Evolutionary conservation across 2,797 vertebrate species (phyloP), one percentile per base, ranked within the genome.

Genomic region (Catharus ustulatus): DNA sequence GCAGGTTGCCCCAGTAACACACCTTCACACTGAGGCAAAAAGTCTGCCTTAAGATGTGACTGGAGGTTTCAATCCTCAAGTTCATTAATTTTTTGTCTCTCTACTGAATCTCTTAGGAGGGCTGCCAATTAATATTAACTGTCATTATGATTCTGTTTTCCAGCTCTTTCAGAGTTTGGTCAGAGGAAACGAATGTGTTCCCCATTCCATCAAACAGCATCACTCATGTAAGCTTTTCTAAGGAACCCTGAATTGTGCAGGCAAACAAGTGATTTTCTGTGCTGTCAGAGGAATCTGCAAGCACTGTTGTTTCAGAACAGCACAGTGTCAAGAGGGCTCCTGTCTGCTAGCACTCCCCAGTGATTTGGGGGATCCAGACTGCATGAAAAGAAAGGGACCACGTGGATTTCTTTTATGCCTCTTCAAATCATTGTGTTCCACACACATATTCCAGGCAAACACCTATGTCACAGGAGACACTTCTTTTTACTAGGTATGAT

Each of bases 321-420:
- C 30, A 52, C 30, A 87, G 32, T 0, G 2, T 30, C 62, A 64
- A 29, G 32, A 75, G 8, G 18, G 20, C 6, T 86, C 24, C 48
- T 32, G 20, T 55, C 27, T 62, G 27, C 5, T 61, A 52, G 43
- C 55, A 59, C 7, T 77, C 42, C 67, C 18, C 64, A 71, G 40
- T 21, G 57, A 81, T 1, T 1, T 9, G 19, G 29, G 23, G 62
- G 48, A 83, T 48, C 26, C 42, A 59, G 38, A 79, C 32, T 12
- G 69, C 32, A 11, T 0, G 0, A 52, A n/a, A 84, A 23, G 34
- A 52, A 51, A 59, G 14, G 11, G 29, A 58, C 10, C 0, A 0
- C 0, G 2, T 49, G 43, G 26, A 76, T 58, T 76, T 79, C 43
- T 29, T 74, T n/a, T 3, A 54, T 6, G 8, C 26, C 29, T 85